A percentile compares a stretch with the other conserved stretches of the same genome.
Conservation (phyloP, 2,888 invertebrate genomes). For the Trisateles emortualis region DNA sequence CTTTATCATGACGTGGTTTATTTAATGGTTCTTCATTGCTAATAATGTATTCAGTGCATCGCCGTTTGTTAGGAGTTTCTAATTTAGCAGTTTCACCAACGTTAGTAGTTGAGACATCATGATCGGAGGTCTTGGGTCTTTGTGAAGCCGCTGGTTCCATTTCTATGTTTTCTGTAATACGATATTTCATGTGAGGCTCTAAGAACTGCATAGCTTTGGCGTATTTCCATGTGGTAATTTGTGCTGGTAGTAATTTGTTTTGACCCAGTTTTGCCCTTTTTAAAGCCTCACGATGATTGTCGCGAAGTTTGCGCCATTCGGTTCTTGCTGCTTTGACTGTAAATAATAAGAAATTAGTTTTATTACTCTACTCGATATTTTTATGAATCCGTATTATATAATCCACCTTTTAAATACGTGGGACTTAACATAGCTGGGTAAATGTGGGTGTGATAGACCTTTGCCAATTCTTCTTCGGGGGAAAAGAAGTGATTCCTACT, state of each 20-base stretch:
- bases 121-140: slow-evolving; percentile 56
- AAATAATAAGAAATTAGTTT: slow-evolving; percentile 33
- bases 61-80: slow-evolving; percentile 55
- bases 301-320: slow-evolving; percentile 81
- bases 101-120: slow-evolving; percentile 67
- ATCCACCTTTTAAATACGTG: no score
- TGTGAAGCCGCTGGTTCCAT: slow-evolving; percentile 58
- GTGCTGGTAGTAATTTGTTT: slow-evolving; percentile 78
- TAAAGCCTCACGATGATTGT: slow-evolving; percentile 78
- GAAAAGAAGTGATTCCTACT: no score
- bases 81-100: slow-evolving; percentile 38
- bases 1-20: slow-evolving; percentile 40
- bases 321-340: slow-evolving; percentile 74
- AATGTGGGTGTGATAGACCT: not conserved
- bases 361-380: no score
- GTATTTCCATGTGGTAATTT: slow-evolving; percentile 82
- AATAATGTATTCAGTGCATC: slow-evolving; percentile 47
- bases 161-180: slow-evolving; percentile 79
- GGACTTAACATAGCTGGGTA: not conserved
- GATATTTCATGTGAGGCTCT: slow-evolving; percentile 81
- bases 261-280: slow-evolving; percentile 79
- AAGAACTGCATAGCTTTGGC: slow-evolving; percentile 81
- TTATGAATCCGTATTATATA: no score
- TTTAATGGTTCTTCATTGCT: slow-evolving; percentile 25
- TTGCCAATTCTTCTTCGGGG: no score